phyloP scores from a whole-genome alignment of 2,888 invertebrate species.

The Chymomyza procnemis region DNA sequence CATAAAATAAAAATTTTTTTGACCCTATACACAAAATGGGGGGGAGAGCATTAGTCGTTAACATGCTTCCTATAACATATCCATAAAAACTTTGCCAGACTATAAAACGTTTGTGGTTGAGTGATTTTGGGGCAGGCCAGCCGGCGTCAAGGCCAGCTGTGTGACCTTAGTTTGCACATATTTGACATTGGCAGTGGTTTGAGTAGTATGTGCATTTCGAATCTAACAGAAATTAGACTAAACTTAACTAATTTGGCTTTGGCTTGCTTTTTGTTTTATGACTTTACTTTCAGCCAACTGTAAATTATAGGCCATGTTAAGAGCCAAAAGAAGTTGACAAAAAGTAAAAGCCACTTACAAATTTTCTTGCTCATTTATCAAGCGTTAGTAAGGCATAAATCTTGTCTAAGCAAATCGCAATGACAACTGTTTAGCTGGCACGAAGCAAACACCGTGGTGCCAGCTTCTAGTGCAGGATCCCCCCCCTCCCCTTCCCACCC shows the following conservation, averaged over 20 bases:
- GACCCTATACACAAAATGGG: no score
- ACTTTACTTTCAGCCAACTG: slow-evolving; percentile 37
- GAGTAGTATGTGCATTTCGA: not conserved
- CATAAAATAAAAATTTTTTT: not conserved
- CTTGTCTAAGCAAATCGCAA: slow-evolving; percentile 59
- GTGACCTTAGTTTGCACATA: not conserved
- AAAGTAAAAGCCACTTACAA: slow-evolving; percentile 46
- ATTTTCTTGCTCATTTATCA: slow-evolving; percentile 65
- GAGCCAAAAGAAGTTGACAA: slow-evolving; percentile 20
- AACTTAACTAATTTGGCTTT: not conserved
- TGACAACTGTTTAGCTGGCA: slow-evolving; percentile 54
- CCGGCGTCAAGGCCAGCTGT: not conserved
- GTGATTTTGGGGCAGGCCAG: not conserved
- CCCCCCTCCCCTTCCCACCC: not conserved
- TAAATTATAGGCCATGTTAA: slow-evolving; percentile 51
- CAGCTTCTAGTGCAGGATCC: not conserved
- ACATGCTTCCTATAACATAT: not conserved
- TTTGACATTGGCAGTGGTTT: not conserved
- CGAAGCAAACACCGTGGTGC: slow-evolving; percentile 5
- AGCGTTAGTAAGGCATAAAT: slow-evolving; percentile 57
- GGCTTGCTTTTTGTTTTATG: not conserved
- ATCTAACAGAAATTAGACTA: not conserved
- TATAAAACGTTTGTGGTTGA: not conserved
- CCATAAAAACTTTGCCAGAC: not conserved
- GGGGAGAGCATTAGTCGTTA: not conserved